A percentile compares a stretch with the other conserved stretches of the same genome.
These are phyloP conservation scores for Pangasius sanitwongsei DNA, from an alignment of 2,797 vertebrate species.

Conservation along the genomic window DNA sequence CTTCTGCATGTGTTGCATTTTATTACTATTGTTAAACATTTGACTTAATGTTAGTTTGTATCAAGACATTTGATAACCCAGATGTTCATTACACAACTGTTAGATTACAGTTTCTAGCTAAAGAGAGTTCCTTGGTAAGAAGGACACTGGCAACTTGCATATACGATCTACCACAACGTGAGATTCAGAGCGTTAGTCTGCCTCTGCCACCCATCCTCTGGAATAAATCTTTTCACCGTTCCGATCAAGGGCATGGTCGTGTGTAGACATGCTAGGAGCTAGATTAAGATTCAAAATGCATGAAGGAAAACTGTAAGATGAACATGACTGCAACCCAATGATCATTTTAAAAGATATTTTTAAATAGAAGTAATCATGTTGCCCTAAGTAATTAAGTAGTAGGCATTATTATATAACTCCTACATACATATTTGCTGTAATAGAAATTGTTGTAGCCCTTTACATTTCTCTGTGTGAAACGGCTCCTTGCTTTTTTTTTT, in stretches of 20 bases:
- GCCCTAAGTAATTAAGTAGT: background rate
- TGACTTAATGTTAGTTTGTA: background rate
- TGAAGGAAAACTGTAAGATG: background rate
- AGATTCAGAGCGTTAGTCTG: background rate
- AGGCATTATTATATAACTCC: background rate
- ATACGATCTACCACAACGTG: background rate
- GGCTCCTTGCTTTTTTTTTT: background rate
- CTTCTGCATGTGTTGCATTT: conserved; percentile 1
- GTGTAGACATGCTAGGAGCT: background rate
- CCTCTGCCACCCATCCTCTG: background rate
- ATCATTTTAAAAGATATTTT: background rate
- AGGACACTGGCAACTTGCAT: background rate
- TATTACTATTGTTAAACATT: background rate
- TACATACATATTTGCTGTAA: conserved; percentile 11
- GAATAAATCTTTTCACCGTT: too few relatives aligned
- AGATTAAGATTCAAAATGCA: background rate
- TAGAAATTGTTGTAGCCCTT: conserved; percentile 14
- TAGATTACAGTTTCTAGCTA: background rate
- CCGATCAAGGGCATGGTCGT: background rate
- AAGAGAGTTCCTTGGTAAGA: background rate
- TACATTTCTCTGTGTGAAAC: conserved; percentile 2
- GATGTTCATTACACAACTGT: background rate
- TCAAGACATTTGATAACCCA: background rate
- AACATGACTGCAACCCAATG: background rate
- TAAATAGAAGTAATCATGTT: background rate